Evolutionary conservation across 2,888 invertebrate species (phyloP).

Genomic region (Phorcus lineatus): DNA sequence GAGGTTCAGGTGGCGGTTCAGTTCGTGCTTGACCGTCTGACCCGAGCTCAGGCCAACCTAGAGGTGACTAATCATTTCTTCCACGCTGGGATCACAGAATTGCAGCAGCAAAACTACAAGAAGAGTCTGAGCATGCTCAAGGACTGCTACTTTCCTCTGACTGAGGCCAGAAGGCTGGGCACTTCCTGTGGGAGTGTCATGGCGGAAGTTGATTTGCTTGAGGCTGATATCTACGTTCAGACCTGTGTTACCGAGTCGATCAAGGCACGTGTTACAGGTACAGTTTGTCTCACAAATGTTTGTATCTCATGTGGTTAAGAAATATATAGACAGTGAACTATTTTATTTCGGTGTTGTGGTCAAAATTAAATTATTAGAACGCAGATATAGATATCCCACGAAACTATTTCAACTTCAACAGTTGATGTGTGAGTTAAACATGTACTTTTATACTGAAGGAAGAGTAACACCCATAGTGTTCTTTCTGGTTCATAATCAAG

Average conservation of each 20-base stretch:
- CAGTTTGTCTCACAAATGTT: too few species aligned
- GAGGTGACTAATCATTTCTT: constrained; percentile 27
- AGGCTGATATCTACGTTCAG: constrained; percentile 45
- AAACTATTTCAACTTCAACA: too few species aligned
- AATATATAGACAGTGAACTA: too few species aligned
- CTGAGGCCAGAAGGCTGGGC: constrained; percentile 37
- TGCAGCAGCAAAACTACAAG: constrained; percentile 33
- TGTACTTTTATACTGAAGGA: too few species aligned
- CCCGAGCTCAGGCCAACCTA: constrained; percentile 21
- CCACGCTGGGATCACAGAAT: constrained; percentile 29
- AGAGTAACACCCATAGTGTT: too few species aligned
- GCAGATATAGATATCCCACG: too few species aligned
- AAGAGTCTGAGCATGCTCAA: constrained; percentile 38
- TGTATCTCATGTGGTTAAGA: too few species aligned
- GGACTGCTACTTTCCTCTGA: constrained; percentile 43
- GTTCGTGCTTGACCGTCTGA: not conserved
- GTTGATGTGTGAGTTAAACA: too few species aligned
- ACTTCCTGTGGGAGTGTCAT: constrained; percentile 7
- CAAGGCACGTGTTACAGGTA: constrained; percentile 49
- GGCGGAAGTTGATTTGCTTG: constrained; percentile 33
- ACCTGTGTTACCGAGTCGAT: constrained; percentile 44
- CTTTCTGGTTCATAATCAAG: too few species aligned
- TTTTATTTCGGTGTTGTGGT: too few species aligned
- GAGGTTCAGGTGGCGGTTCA: not conserved
- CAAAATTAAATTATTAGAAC: too few species aligned